A percentile compares a stretch with the other conserved stretches of the same genome.
Evolutionary conservation across 2,888 invertebrate genomes (phyloP).

Genomic region (Nephrotoma flavescens): DNA sequence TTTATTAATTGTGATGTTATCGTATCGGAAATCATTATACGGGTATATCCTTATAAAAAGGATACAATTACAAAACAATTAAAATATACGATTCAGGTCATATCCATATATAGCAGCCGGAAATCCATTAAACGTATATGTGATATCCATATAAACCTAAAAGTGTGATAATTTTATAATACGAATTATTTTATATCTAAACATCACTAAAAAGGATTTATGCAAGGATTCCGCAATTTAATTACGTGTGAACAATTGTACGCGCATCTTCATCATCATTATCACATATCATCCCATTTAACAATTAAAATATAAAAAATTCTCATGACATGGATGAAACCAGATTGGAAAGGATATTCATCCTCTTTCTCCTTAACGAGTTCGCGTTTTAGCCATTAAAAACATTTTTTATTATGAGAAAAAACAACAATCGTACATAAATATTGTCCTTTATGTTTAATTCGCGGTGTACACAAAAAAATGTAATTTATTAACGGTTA

Average conservation of each 20-base stretch:
- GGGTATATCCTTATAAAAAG: background rate
- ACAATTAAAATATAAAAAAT: background rate
- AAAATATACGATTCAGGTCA: background rate
- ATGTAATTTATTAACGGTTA: background rate
- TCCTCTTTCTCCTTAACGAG: background rate
- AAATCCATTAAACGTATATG: background rate
- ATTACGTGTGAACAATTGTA: background rate
- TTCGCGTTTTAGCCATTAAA: background rate
- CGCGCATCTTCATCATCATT: background rate
- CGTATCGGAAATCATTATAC: background rate
- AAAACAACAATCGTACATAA: background rate
- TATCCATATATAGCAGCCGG: background rate
- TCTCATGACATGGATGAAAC: background rate
- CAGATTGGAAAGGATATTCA: background rate
- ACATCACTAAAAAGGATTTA: background rate
- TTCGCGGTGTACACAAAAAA: background rate
- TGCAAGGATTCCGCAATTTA: background rate
- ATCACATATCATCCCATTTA: background rate
- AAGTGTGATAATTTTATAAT: background rate
- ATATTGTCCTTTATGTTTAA: background rate
- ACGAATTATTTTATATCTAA: background rate
- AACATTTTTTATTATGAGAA: background rate
- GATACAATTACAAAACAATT: background rate
- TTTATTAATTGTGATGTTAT: background rate
- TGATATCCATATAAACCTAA: background rate